phyloP scores from a whole-genome alignment of 2,888 invertebrate species.

The Automeris io region DNA sequence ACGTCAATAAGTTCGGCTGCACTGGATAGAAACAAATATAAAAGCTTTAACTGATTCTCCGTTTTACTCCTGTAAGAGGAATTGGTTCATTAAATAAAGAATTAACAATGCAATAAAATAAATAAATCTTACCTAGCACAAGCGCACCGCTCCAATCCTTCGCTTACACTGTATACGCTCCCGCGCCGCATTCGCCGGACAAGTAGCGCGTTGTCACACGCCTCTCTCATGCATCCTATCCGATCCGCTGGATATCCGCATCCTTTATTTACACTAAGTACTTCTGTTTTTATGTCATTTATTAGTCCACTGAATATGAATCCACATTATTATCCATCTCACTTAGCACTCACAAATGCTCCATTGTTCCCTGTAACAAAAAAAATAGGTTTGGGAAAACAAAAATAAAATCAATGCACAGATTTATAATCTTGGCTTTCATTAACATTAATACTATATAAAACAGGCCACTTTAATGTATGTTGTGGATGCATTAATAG shows the following conservation, averaged over 20 bases:
- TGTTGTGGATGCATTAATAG: no score
- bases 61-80: no score
- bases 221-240: conserved; percentile 38
- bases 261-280: conserved; percentile 14
- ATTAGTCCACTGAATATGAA: not conserved
- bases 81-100: no score
- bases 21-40: no score
- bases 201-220: conserved; percentile 47
- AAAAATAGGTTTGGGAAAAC: not conserved
- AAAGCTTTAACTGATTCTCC: no score
- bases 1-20: no score
- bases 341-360: not conserved
- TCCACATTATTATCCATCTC: conserved; percentile 5
- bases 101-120: no score
- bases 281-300: conserved; percentile 16
- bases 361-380: conserved; percentile 1
- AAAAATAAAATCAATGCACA: no score
- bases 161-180: conserved; percentile 71
- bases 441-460: no score
- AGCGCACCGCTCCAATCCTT: conserved; percentile 69
- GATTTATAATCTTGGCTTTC: no score
- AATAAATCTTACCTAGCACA: conserved; percentile 55
- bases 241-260: conserved; percentile 24
- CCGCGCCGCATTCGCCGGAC: conserved; percentile 66
- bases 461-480: no score